phyloP scores from a whole-genome alignment of 2,113 vertebrate genomes.

The Chloebia gouldiae region DNA sequence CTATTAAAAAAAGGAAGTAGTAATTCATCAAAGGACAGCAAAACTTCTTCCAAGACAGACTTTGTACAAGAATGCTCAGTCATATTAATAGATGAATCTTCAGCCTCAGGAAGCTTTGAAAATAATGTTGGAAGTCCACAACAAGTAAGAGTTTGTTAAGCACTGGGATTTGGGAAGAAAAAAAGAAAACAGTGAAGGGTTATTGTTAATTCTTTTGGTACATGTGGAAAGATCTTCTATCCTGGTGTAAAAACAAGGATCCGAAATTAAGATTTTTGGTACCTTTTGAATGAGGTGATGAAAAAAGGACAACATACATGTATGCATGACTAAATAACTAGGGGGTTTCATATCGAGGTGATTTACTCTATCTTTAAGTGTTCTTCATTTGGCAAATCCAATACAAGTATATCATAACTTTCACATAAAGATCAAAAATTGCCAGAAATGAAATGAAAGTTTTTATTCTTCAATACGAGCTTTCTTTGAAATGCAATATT shows the following conservation, averaged over 20 bases:
- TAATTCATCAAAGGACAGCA: constrained; percentile 36
- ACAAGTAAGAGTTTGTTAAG: constrained; percentile 49
- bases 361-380: background rate
- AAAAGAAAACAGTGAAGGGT: background rate
- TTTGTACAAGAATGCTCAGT: background rate
- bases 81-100: constrained; percentile 19
- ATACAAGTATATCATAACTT: background rate
- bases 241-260: background rate
- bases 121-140: constrained; percentile 8
- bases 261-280: background rate
- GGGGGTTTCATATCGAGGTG: background rate
- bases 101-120: background rate
- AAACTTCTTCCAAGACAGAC: background rate
- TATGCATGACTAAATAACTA: background rate
- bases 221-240: background rate
- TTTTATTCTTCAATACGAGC: background rate
- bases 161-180: background rate
- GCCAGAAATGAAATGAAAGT: background rate
- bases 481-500: background rate
- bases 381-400: background rate
- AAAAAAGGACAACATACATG: background rate
- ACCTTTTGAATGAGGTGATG: background rate
- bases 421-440: background rate
- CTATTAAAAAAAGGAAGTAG: constrained; percentile 21
- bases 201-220: background rate